A percentile compares a stretch with the other conserved stretches of the same genome.
Conservation (phyloP, 2,113 vertebrate species). For the Cyphomyrus plagiostoma region DNA sequence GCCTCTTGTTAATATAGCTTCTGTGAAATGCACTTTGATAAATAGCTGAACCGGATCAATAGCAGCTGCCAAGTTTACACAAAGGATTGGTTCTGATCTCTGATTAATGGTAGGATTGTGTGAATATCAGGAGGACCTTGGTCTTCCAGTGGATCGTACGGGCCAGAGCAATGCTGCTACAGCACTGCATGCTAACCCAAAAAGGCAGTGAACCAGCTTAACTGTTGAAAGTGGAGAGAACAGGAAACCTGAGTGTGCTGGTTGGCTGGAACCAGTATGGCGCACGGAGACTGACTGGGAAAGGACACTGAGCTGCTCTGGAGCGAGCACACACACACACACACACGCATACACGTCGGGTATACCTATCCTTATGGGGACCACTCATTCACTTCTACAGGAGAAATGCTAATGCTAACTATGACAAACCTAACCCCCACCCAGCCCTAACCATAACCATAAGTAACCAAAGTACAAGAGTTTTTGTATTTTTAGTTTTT, state of each 20-base stretch:
- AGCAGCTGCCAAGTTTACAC: neutral
- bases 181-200: neutral
- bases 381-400: too few species aligned
- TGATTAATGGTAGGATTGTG: slow-evolving; percentile 10
- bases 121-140: neutral
- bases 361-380: too few species aligned
- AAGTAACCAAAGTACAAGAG: too few species aligned
- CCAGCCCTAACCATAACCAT: too few species aligned
- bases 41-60: neutral
- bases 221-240: neutral
- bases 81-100: slow-evolving; percentile 9
- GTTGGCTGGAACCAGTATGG: neutral
- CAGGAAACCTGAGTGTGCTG: neutral
- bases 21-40: neutral
- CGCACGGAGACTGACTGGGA: neutral
- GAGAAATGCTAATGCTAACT: too few species aligned
- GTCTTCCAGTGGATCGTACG: neutral
- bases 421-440: too few species aligned
- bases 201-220: neutral
- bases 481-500: too few species aligned
- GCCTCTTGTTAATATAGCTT: neutral
- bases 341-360: neutral
- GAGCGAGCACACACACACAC: neutral
- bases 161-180: neutral
- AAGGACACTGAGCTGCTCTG: neutral